Percentiles rank a stretch among this genome's conserved stretches.
Evolutionary conservation across 2,888 invertebrate species (phyloP).

Genomic region (Drosophila setosimentum): DNA sequence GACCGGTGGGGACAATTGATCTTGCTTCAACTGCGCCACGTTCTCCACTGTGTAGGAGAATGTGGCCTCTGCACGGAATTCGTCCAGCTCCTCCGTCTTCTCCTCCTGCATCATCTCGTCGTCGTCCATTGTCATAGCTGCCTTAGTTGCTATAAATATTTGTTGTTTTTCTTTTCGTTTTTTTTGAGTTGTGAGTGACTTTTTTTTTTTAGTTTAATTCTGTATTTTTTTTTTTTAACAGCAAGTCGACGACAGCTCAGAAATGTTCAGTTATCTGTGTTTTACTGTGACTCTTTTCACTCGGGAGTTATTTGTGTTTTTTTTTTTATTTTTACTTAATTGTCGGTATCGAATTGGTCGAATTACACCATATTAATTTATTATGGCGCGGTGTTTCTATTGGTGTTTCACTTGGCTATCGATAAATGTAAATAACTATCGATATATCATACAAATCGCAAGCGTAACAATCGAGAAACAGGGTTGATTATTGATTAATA

Average conservation of each 20-base stretch:
- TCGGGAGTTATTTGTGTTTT: not conserved
- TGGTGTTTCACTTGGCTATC: not conserved
- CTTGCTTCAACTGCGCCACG: conserved; percentile 93
- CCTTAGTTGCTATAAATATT: not conserved
- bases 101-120: conserved; percentile 58
- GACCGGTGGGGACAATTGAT: conserved; percentile 94
- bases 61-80: conserved; percentile 90
- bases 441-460: not conserved
- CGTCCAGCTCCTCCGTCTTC: conserved; percentile 72
- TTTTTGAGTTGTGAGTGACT: not conserved
- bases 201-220: not conserved
- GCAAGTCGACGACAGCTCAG: not conserved
- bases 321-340: too few relatives aligned
- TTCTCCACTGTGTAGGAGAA: conserved; percentile 95
- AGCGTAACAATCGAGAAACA: not conserved
- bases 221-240: not conserved
- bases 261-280: not conserved
- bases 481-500: not conserved
- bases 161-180: not conserved
- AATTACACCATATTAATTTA: not conserved
- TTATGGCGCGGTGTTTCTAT: not conserved
- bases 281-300: not conserved
- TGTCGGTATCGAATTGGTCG: not conserved
- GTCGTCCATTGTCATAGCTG: conserved; percentile 60
- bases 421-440: not conserved